These are phyloP conservation scores for Sinotaia quadrata DNA, from an alignment of 2,888 invertebrate species.

Conservation along the genomic window DNA sequence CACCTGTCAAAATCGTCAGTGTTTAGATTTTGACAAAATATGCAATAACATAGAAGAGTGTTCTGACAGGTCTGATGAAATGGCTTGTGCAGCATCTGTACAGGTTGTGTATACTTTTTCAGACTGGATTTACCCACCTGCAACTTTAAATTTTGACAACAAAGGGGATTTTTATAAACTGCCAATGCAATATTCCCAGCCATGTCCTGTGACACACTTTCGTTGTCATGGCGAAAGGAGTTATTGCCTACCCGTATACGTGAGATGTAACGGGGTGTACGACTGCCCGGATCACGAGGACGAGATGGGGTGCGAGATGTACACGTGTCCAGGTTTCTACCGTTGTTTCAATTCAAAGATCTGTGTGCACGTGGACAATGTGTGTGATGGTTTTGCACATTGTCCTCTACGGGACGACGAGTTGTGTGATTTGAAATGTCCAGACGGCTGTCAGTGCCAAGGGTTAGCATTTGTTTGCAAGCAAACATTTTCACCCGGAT, in stretches of 20 bases:
- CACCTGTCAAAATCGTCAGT: not conserved
- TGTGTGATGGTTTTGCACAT: constrained; percentile 29
- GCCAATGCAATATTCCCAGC: not conserved
- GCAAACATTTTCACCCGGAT: not conserved
- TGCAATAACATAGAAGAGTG: not conserved
- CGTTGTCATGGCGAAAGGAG: constrained; percentile 5
- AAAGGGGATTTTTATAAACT: not conserved
- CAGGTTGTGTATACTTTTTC: not conserved
- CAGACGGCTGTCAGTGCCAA: constrained; percentile 8
- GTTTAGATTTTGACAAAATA: not conserved
- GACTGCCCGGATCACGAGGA: constrained; percentile 31
- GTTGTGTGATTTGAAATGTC: constrained; percentile 18
- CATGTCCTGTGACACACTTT: constrained; percentile 19
- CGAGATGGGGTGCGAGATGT: not conserved
- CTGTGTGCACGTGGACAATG: constrained; percentile 19
- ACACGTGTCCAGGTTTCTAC: constrained; percentile 22
- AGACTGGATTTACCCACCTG: not conserved
- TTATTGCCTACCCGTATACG: constrained; percentile 30
- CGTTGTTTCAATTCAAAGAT: constrained; percentile 13
- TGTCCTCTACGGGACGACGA: constrained; percentile 29
- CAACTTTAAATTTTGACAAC: not conserved
- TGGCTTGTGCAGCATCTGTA: not conserved
- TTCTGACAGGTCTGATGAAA: not conserved
- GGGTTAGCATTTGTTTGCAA: constrained; percentile 20
- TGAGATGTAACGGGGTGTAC: constrained; percentile 24